Conservation (phyloP, 2,888 invertebrate genomes). For the Diplazon laetatorius region DNA sequence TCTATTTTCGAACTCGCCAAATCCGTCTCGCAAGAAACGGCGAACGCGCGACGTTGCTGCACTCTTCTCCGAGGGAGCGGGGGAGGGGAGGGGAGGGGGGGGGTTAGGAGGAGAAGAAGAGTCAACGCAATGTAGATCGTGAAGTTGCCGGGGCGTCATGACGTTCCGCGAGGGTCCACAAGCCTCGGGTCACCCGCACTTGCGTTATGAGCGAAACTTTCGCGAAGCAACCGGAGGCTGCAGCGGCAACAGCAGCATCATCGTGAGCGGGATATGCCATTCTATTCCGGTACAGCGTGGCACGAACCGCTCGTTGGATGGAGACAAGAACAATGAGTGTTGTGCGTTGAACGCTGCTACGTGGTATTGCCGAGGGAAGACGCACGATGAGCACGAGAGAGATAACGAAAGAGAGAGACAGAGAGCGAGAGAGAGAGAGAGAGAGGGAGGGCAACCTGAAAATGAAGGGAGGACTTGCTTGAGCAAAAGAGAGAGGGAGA, state of each 20-base stretch:
- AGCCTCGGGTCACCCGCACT: constrained; percentile 50
- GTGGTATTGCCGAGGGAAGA: constrained; percentile 72
- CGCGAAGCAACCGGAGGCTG: too few relatives aligned
- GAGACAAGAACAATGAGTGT: constrained; percentile 80
- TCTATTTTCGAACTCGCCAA: constrained; percentile 41
- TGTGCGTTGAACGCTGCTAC: constrained; percentile 69
- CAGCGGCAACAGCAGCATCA: background rate
- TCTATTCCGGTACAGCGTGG: constrained; percentile 78
- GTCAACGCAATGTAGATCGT: constrained; percentile 36
- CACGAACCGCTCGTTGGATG: constrained; percentile 65
- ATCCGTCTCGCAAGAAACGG: background rate
- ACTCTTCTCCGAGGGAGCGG: constrained; percentile 3
- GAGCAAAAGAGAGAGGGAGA: constrained; percentile 36
- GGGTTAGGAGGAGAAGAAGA: too few relatives aligned
- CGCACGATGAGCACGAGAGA: constrained; percentile 60
- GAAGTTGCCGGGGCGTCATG: background rate
- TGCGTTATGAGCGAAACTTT: constrained; percentile 39
- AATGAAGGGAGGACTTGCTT: too few relatives aligned
- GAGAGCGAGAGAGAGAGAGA: constrained; percentile 26
- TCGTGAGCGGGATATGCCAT: constrained; percentile 68
- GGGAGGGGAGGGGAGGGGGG: too few relatives aligned
- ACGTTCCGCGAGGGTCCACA: constrained; percentile 32
- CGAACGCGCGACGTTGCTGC: background rate
- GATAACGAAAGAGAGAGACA: constrained; percentile 31
- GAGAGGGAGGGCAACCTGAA: too few relatives aligned